A percentile compares a stretch with the other conserved stretches of the same genome.
These are phyloP conservation scores for Caenorhabditis panamensis DNA, from an alignment of 2,888 invertebrate species.

Conservation along the genomic window DNA sequence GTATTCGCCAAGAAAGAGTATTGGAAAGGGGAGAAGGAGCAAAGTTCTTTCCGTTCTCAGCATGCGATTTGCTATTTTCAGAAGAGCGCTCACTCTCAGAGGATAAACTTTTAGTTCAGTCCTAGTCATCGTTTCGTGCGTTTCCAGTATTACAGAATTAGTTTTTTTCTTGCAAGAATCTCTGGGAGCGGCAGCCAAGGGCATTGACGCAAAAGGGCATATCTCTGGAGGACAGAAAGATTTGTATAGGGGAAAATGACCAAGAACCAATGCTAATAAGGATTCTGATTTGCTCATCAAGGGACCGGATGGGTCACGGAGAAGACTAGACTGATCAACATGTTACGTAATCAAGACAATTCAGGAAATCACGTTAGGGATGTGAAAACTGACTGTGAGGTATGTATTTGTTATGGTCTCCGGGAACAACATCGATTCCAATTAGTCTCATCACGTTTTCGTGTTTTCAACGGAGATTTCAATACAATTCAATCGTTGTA, in stretches of 20 bases:
- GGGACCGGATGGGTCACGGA: too few species aligned
- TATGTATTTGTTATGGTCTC: too few species aligned
- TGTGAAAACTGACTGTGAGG: too few species aligned
- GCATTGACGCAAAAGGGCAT: slow-evolving; percentile 48
- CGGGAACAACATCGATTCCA: too few species aligned
- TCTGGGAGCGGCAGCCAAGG: slow-evolving; percentile 3
- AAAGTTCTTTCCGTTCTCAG: neutral
- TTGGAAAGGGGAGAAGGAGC: neutral
- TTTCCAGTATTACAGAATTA: slow-evolving; percentile 31
- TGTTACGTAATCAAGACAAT: too few species aligned
- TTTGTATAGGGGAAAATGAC: slow-evolving; percentile 6
- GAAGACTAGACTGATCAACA: too few species aligned
- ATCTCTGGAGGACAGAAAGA: slow-evolving; percentile 9
- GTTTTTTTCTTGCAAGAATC: slow-evolving; percentile 10
- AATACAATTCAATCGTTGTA: slow-evolving; percentile 5
- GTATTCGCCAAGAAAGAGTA: neutral
- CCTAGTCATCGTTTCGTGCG: neutral
- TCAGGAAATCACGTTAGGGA: too few species aligned
- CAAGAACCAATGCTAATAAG: slow-evolving; percentile 21
- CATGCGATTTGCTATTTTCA: slow-evolving; percentile 8
- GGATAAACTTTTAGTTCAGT: neutral
- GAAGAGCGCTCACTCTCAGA: neutral
- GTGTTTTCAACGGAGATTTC: neutral
- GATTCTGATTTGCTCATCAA: neutral
- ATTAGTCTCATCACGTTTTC: too few species aligned